A percentile compares a stretch with the other conserved stretches of the same genome.
Conservation (phyloP, 1,140 invertebrate genomes). For the Octopus bimaculoides region DNA sequence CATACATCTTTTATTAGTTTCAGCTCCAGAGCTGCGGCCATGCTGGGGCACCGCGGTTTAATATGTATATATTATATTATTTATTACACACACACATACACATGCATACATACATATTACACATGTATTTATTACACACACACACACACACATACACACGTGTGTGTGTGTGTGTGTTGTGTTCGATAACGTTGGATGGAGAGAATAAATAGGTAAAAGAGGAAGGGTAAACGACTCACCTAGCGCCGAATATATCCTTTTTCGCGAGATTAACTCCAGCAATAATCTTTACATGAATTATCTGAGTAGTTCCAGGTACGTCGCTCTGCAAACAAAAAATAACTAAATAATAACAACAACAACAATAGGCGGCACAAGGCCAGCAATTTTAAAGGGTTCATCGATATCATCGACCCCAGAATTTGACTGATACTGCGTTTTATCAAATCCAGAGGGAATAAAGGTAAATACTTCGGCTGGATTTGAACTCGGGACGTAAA, state of each 20-base stretch:
- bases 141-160: not conserved
- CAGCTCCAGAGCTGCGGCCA: too few species aligned
- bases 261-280: constrained; percentile 88
- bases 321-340: constrained; percentile 36
- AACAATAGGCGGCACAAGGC: too few species aligned
- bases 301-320: constrained; percentile 34
- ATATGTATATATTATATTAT: too few species aligned
- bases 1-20: too few species aligned
- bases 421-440: too few species aligned
- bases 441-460: too few species aligned
- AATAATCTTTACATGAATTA: constrained; percentile 65
- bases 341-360: not conserved
- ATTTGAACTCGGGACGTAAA: not conserved
- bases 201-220: constrained; percentile 17
- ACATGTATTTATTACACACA: not conserved
- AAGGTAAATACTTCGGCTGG: too few species aligned
- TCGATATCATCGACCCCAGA: too few species aligned
- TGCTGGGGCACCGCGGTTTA: too few species aligned
- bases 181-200: not conserved
- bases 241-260: constrained; percentile 98
- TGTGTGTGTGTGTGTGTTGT: not conserved
- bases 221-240: constrained; percentile 63
- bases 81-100: too few species aligned
- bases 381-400: too few species aligned
- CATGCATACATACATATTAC: too few species aligned